Evolutionary conservation across 2,888 invertebrate genomes (phyloP).

Genomic region (Herminia tarsipennalis): DNA sequence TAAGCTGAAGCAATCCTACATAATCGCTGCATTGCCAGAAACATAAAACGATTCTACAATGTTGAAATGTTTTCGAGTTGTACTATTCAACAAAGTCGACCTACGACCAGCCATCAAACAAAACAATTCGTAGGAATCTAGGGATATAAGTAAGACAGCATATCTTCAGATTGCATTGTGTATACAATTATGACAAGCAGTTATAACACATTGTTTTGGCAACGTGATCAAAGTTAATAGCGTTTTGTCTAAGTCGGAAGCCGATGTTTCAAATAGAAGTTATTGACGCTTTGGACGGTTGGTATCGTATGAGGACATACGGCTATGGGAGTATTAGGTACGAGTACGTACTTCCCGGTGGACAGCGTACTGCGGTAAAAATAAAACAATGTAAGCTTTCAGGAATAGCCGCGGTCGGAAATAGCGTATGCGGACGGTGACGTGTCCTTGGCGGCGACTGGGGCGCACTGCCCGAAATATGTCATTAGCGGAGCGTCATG

Average conservation of each 20-base stretch:
- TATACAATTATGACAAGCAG: constrained; percentile 39
- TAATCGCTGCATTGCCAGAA: too few species aligned
- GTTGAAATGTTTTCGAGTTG: too few species aligned
- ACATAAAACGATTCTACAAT: too few species aligned
- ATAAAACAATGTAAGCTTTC: constrained; percentile 84
- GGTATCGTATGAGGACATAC: constrained; percentile 13
- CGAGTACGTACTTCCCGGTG: constrained; percentile 68
- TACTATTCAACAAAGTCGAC: not conserved
- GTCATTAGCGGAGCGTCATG: constrained; percentile 66
- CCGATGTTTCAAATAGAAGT: constrained; percentile 40
- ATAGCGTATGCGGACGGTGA: constrained; percentile 73
- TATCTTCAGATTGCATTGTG: constrained; percentile 18
- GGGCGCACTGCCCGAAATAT: constrained; percentile 67
- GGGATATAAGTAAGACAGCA: constrained; percentile 12
- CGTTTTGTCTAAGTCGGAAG: constrained; percentile 28
- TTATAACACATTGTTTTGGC: constrained; percentile 42
- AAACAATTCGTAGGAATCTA: not conserved
- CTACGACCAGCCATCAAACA: not conserved
- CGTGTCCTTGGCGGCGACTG: constrained; percentile 73
- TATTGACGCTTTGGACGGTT: constrained; percentile 10
- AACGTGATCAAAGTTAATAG: constrained; percentile 47
- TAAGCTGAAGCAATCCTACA: too few species aligned
- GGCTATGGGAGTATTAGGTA: constrained; percentile 48
- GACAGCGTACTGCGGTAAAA: constrained; percentile 71
- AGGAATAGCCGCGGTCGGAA: constrained; percentile 76